Conservation (phyloP, 2,113 vertebrate genomes). For the Oryzias celebensis region DNA sequence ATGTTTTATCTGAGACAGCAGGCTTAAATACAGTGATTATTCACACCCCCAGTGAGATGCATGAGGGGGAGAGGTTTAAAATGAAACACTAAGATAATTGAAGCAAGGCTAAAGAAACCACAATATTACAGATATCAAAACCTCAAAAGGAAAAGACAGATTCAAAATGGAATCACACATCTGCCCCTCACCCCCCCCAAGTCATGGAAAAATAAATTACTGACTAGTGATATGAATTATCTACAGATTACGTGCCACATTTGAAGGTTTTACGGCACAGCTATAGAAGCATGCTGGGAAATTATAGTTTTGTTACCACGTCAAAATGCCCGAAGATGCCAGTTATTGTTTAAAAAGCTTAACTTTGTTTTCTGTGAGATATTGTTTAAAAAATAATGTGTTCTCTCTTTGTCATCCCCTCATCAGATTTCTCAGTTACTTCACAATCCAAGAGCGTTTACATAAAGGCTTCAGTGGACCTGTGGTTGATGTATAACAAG, state of each 20-base stretch:
- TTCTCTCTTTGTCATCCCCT: too few relatives aligned
- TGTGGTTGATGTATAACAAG: background rate
- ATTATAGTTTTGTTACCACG: background rate
- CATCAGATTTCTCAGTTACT: too few relatives aligned
- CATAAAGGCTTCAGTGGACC: background rate
- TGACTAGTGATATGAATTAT: background rate
- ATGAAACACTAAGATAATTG: background rate
- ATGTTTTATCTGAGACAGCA: slow-evolving; percentile 13
- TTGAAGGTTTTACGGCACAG: background rate
- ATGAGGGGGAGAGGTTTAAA: background rate
- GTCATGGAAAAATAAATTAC: background rate
- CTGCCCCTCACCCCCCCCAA: background rate
- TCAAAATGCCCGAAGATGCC: too few relatives aligned
- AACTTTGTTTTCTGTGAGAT: too few relatives aligned
- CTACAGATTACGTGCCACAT: background rate
- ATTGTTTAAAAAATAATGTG: too few relatives aligned
- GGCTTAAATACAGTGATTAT: background rate
- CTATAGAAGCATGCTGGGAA: background rate
- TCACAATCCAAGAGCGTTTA: too few relatives aligned
- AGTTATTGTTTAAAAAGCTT: too few relatives aligned
- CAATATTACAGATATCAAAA: background rate
- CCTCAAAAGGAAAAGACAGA: background rate
- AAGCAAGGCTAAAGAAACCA: background rate
- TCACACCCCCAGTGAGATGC: background rate
- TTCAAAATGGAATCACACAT: background rate